Evolutionary conservation across 2,888 invertebrate genomes (phyloP).

Genomic region (Vesta saturnalis): DNA sequence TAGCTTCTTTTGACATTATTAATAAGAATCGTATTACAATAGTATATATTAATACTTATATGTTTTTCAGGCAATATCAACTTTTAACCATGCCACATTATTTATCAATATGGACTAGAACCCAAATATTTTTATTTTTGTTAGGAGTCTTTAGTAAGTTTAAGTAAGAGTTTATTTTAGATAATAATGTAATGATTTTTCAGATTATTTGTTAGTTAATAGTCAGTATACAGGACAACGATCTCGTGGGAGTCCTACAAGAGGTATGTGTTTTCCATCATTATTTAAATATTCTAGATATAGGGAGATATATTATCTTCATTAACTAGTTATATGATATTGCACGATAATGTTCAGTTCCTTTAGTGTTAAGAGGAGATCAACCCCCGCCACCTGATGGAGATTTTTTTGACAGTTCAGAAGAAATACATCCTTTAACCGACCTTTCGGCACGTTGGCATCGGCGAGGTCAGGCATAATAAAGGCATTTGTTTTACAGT

Average conservation of each 20-base stretch:
- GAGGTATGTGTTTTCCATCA: slow-evolving; percentile 47
- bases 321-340: neutral
- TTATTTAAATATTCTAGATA: slow-evolving; percentile 18
- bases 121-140: neutral
- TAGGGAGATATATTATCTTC: neutral
- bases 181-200: slow-evolving; percentile 9
- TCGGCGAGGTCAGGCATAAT: slow-evolving; percentile 48
- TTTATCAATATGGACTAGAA: neutral
- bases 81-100: neutral
- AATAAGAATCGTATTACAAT: no score
- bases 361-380: slow-evolving; percentile 56
- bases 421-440: slow-evolving; percentile 57
- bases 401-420: slow-evolving; percentile 47
- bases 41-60: slow-evolving; percentile 11
- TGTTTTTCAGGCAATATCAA: neutral
- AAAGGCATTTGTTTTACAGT: slow-evolving; percentile 49
- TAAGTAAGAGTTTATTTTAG: slow-evolving; percentile 3
- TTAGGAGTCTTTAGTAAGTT: neutral
- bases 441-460: slow-evolving; percentile 51
- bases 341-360: slow-evolving; percentile 44
- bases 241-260: slow-evolving; percentile 50
- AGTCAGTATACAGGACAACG: slow-evolving; percentile 47
- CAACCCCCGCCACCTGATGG: slow-evolving; percentile 57
- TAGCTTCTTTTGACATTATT: no score
- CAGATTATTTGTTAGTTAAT: slow-evolving; percentile 22